Evolutionary conservation across 2,888 invertebrate genomes (phyloP).

Genomic region (Agonopterix arenella): DNA sequence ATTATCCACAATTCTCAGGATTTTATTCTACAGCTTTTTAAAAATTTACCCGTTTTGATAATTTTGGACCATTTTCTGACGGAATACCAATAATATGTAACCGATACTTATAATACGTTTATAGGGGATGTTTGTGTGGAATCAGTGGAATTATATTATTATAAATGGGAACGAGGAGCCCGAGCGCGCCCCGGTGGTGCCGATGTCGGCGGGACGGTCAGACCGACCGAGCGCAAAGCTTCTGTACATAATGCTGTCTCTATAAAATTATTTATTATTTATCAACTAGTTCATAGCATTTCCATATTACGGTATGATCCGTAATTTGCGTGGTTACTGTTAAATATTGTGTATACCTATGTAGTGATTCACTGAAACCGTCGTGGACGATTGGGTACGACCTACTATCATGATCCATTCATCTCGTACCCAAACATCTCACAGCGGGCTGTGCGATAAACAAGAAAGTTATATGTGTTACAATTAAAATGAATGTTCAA

Average conservation of each 20-base stretch:
- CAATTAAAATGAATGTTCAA: conserved; percentile 18
- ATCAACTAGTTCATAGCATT: conserved; percentile 51
- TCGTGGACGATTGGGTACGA: conserved; percentile 17
- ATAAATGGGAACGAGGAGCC: conserved; percentile 29
- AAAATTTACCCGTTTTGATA: conserved; percentile 29
- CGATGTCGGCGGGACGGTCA: conserved; percentile 25
- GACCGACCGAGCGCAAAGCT: conserved; percentile 49
- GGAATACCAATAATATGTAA: conserved; percentile 24
- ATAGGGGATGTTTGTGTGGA: conserved; percentile 50
- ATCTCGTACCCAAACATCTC: conserved; percentile 12
- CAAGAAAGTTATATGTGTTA: conserved; percentile 22
- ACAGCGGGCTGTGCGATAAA: conserved; percentile 16
- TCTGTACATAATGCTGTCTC: conserved; percentile 70
- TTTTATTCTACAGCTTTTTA: conserved; percentile 31
- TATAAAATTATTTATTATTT: conserved; percentile 72
- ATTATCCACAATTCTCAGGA: conserved; percentile 35
- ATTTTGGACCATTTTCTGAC: conserved; percentile 20
- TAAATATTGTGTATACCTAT: conserved; percentile 37
- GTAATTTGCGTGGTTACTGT: conserved; percentile 35
- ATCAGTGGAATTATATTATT: conserved; percentile 27
- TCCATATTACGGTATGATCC: conserved; percentile 30
- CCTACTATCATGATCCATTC: neutral
- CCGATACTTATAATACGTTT: conserved; percentile 24
- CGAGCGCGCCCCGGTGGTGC: neutral
- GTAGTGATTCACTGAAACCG: conserved; percentile 13